Evolutionary conservation across 30 jellyfish, hydroid and myxozoan species (phyloP).

Genomic region (Clytia hemisphaerica): DNA sequence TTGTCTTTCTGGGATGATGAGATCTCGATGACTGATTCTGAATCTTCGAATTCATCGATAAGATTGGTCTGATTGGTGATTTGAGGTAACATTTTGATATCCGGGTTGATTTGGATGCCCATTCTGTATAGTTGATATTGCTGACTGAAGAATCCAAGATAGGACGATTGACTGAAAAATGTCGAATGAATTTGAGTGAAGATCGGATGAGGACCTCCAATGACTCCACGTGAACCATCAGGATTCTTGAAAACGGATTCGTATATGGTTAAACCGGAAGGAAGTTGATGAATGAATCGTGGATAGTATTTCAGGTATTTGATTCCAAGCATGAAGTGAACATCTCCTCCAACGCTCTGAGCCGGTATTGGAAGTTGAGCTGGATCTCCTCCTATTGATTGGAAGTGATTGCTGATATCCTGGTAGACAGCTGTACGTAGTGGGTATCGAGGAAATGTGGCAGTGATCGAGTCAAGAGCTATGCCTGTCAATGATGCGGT

Average conservation of each 20-base stretch:
- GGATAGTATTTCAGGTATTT: constrained; percentile 18
- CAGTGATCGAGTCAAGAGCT: constrained; percentile 21
- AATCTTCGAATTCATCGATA: no score
- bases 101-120: background rate
- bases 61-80: no score
- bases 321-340: constrained; percentile 14
- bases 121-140: background rate
- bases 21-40: no score
- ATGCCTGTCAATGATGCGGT: constrained; percentile 6
- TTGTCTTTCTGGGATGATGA: no score
- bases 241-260: background rate
- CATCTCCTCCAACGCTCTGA: constrained; percentile 14
- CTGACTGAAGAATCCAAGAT: background rate
- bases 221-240: constrained; percentile 9
- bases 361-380: constrained; percentile 6
- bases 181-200: background rate
- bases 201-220: constrained; percentile 31
- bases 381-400: background rate
- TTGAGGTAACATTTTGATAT: no score
- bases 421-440: background rate
- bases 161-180: no score
- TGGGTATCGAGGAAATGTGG: constrained; percentile 11
- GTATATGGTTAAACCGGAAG: constrained; percentile 6
- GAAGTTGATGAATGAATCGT: background rate
- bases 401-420: background rate